Evolutionary conservation across 2,113 vertebrate species (phyloP).

Genomic region (Anarhynchus alexandrinus): DNA sequence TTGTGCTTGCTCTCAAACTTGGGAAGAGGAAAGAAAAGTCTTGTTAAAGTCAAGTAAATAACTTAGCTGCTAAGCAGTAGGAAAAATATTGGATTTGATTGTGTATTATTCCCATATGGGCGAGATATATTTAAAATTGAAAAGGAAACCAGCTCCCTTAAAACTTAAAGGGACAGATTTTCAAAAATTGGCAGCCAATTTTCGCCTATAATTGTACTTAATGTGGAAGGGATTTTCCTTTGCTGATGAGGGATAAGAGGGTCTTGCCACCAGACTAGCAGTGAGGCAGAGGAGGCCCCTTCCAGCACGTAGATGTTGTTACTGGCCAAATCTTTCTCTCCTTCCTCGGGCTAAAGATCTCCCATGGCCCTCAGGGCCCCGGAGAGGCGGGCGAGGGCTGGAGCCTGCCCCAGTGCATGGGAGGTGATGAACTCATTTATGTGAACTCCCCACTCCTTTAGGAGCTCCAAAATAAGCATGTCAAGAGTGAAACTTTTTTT

Average conservation of each 20-base stretch:
- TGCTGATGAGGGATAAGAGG: constrained; percentile 55
- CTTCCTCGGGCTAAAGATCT: neutral
- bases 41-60: constrained; percentile 66
- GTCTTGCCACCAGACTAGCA: constrained; percentile 21
- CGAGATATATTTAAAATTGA: constrained; percentile 57
- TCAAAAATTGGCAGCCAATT: constrained; percentile 53
- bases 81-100: constrained; percentile 64
- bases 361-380: neutral
- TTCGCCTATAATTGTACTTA: constrained; percentile 31
- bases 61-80: constrained; percentile 53
- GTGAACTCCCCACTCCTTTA: neutral
- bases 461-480: neutral
- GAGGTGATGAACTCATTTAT: neutral
- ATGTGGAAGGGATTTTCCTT: constrained; percentile 45
- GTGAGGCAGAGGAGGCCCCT: neutral
- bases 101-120: constrained; percentile 58
- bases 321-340: neutral
- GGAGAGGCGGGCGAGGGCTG: neutral
- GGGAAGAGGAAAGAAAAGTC: constrained; percentile 44
- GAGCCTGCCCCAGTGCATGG: neutral
- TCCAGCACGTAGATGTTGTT: neutral
- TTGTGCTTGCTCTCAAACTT: constrained; percentile 14
- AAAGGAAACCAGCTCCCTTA: constrained; percentile 53
- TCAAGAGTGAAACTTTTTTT: neutral
- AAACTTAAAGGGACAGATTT: constrained; percentile 50